Conservation (phyloP, 2,888 invertebrate genomes). For the Acrocera orbiculus region DNA sequence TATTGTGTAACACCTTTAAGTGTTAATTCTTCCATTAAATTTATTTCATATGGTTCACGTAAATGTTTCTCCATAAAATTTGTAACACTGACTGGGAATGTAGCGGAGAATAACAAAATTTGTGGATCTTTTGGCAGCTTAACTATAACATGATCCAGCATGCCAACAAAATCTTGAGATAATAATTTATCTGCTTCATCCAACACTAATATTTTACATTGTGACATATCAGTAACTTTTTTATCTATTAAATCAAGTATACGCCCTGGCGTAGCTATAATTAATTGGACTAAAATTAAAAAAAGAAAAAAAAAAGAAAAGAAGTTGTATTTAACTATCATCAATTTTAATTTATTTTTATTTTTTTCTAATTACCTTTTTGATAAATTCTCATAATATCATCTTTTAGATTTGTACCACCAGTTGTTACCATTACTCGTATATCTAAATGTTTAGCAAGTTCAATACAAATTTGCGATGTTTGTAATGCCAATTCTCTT, state of each 20-base stretch:
- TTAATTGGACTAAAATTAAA: slow-evolving; percentile 68
- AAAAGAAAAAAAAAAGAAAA: slow-evolving; percentile 7
- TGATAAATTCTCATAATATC: slow-evolving; percentile 99
- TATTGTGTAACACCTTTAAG: slow-evolving; percentile 99
- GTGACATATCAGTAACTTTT: slow-evolving; percentile 80
- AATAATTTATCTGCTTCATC: slow-evolving; percentile 99
- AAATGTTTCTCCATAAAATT: slow-evolving; percentile 98
- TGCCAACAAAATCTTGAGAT: slow-evolving; percentile 97
- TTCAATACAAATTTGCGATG: slow-evolving; percentile 99
- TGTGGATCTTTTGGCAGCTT: slow-evolving; percentile 89
- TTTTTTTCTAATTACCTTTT: slow-evolving; percentile 46
- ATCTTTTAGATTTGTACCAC: slow-evolving; percentile 92
- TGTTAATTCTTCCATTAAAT: slow-evolving; percentile 98
- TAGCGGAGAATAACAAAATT: slow-evolving; percentile 96
- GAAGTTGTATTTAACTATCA: too few species aligned
- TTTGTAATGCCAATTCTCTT: slow-evolving; percentile 94
- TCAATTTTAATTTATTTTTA: background rate
- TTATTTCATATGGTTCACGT: slow-evolving; percentile 96
- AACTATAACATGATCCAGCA: slow-evolving; percentile 90
- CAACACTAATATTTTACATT: slow-evolving; percentile 91
- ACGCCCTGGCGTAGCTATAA: slow-evolving; percentile 98
- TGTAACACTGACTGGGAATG: slow-evolving; percentile 96
- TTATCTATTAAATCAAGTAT: slow-evolving; percentile 99
- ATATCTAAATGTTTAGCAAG: slow-evolving; percentile 93
- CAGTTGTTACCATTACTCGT: slow-evolving; percentile 98